phyloP scores from a whole-genome alignment of 2,113 vertebrate species.

The Coturnix japonica region DNA sequence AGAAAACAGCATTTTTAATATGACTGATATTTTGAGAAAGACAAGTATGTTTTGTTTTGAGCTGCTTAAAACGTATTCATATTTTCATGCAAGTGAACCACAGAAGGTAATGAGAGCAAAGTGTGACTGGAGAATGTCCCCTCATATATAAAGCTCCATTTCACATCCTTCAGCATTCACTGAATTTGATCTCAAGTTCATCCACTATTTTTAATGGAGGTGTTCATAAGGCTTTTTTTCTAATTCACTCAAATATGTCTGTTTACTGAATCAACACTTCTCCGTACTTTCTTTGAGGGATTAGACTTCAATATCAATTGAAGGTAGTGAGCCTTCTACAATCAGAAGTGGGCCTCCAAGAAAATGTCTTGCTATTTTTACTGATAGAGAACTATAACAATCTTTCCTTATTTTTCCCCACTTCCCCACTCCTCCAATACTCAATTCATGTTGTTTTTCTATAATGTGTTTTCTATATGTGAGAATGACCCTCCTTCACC shows the following conservation, averaged over 20 bases:
- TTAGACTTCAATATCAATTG: not conserved
- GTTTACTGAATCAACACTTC: not conserved
- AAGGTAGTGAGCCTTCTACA: not conserved
- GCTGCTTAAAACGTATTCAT: not conserved
- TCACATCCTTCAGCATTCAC: not conserved
- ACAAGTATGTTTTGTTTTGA: not conserved
- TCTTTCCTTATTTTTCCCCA: not conserved
- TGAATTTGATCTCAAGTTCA: not conserved
- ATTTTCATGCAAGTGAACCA: not conserved
- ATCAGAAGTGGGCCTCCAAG: not conserved
- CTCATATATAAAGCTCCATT: not conserved
- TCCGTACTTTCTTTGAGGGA: too few relatives aligned
- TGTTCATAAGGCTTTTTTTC: not conserved
- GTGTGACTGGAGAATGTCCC: not conserved
- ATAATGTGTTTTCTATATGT: not conserved
- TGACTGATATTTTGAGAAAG: not conserved
- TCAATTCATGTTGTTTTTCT: not conserved
- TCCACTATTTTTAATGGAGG: not conserved
- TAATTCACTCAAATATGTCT: not conserved
- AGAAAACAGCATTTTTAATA: not conserved
- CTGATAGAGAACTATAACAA: not conserved
- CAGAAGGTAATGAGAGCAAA: not conserved
- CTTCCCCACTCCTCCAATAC: not conserved
- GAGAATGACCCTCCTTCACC: not conserved
- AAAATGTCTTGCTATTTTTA: not conserved